A percentile compares a stretch with the other conserved stretches of the same genome.
Evolutionary conservation across 2,888 invertebrate genomes (phyloP).

Genomic region (Macrophya alboannulata): DNA sequence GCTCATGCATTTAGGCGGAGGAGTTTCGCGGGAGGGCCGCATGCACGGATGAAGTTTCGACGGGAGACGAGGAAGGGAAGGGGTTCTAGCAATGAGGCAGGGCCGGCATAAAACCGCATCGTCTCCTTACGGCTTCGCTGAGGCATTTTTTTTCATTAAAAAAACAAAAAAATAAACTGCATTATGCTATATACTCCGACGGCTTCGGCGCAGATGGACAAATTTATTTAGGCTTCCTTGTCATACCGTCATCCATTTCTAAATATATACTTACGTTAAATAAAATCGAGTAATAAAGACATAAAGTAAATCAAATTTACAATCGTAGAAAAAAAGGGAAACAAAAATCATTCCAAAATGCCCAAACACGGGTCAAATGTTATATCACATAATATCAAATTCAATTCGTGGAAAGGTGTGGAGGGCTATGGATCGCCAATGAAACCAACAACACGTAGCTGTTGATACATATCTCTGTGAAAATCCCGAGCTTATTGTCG

Average conservation of each 20-base stretch:
- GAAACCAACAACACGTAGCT: not conserved
- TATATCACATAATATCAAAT: too few species aligned
- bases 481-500: not conserved
- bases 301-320: not conserved
- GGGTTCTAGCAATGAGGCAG: conserved; percentile 78
- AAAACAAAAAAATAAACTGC: not conserved
- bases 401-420: too few species aligned
- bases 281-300: not conserved
- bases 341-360: too few species aligned
- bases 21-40: conserved; percentile 63
- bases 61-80: conserved; percentile 70
- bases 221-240: conserved; percentile 20
- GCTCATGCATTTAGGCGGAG: conserved; percentile 75
- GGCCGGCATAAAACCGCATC: conserved; percentile 68
- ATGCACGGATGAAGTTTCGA: conserved; percentile 70
- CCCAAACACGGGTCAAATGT: too few species aligned
- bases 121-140: conserved; percentile 31
- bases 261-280: not conserved
- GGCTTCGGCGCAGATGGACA: conserved; percentile 24
- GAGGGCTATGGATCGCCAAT: too few species aligned
- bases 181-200: not conserved
- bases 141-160: not conserved
- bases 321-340: not conserved
- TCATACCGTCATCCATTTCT: not conserved
- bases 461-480: not conserved